Evolutionary conservation across 92 coral and sea anemone species (phyloP).

Genomic region (Palythoa grandis): DNA sequence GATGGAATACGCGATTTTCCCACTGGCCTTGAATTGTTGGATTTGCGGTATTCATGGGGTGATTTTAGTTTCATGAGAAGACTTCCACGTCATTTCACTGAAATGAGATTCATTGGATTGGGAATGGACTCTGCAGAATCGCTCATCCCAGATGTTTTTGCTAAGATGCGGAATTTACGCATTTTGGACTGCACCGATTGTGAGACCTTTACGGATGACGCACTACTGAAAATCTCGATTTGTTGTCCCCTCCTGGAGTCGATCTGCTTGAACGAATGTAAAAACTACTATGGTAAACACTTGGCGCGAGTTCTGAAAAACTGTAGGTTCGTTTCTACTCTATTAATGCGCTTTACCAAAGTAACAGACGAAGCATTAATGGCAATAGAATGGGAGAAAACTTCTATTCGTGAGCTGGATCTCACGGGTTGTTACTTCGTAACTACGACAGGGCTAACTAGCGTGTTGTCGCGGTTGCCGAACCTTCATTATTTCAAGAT

Average conservation of each 20-base stretch:
- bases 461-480: constrained; percentile 84
- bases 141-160: constrained; percentile 90
- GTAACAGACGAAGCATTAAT: constrained; percentile 86
- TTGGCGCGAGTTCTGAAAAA: constrained; percentile 79
- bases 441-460: constrained; percentile 96
- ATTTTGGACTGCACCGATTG: constrained; percentile 96
- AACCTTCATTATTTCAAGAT: constrained; percentile 92
- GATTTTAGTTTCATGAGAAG: constrained; percentile 95
- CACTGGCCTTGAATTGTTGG: constrained; percentile 94
- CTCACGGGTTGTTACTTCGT: constrained; percentile 97
- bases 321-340: constrained; percentile 83
- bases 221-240: constrained; percentile 85
- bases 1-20: constrained; percentile 94
- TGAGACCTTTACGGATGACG: constrained; percentile 88
- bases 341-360: constrained; percentile 94
- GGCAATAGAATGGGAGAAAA: constrained; percentile 92
- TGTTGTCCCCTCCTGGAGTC: constrained; percentile 95
- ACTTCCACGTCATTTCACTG: constrained; percentile 96
- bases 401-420: constrained; percentile 88
- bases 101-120: constrained; percentile 91
- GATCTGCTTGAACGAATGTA: constrained; percentile 96
- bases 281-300: constrained; percentile 89
- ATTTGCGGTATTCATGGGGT: constrained; percentile 95
- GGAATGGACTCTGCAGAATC: constrained; percentile 91
- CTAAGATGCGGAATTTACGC: constrained; percentile 92